Percentiles rank a stretch among this genome's conserved stretches.
Evolutionary conservation across 2,797 vertebrate genomes (phyloP).

Genomic region (Phaenicophaeus curvirostris): DNA sequence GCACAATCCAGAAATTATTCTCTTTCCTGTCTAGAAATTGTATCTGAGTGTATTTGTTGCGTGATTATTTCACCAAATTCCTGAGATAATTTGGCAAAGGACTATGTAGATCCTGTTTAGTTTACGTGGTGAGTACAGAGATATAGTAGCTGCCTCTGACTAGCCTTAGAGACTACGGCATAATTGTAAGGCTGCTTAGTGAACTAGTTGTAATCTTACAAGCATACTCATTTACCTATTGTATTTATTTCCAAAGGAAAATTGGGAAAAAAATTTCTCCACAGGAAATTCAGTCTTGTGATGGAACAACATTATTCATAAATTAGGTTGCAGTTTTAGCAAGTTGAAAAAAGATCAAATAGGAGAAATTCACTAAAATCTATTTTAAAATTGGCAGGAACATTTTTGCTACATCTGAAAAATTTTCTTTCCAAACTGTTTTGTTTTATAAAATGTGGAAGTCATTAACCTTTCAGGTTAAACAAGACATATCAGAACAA

Average conservation of each 20-base stretch:
- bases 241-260: background rate
- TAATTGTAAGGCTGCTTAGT: background rate
- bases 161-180: background rate
- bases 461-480: background rate
- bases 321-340: background rate
- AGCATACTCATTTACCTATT: background rate
- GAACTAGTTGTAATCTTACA: background rate
- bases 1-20: background rate
- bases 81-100: background rate
- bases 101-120: background rate
- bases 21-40: background rate
- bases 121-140: background rate
- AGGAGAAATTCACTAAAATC: background rate
- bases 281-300: background rate
- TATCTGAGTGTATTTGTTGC: background rate
- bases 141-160: background rate
- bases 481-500: background rate
- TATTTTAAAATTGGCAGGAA: background rate
- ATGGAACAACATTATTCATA: background rate
- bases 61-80: background rate
- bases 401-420: background rate
- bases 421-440: background rate
- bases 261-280: background rate
- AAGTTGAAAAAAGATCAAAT: background rate
- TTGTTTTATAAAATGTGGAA: background rate